phyloP scores from a whole-genome alignment of 1,140 invertebrate genomes.

The Papilio polyxenes region DNA sequence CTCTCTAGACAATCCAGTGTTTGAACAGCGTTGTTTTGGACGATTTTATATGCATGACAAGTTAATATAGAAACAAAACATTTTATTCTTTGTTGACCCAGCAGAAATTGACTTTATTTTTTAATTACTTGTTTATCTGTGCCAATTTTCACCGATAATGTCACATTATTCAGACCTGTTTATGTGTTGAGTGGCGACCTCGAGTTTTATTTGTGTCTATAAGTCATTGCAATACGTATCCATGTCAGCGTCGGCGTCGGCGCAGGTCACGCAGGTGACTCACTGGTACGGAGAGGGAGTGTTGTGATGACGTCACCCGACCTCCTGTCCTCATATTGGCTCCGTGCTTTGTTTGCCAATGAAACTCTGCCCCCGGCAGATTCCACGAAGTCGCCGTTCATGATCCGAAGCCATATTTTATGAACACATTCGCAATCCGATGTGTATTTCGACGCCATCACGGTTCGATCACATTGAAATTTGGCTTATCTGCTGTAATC shows the following conservation, averaged over 20 bases:
- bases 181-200: neutral
- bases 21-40: too few relatives aligned
- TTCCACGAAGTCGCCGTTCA: conserved; percentile 61
- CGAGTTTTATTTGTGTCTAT: conserved; percentile 16
- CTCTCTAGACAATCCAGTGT: too few relatives aligned
- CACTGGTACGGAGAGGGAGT: conserved; percentile 41
- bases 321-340: conserved; percentile 46
- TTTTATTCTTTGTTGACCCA: neutral
- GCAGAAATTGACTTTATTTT: neutral
- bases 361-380: conserved; percentile 44
- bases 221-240: conserved; percentile 41
- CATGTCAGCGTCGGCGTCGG: conserved; percentile 39
- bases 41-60: too few relatives aligned
- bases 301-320: conserved; percentile 58
- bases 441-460: neutral
- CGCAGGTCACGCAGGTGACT: conserved; percentile 47
- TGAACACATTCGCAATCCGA: conserved; percentile 11
- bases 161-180: neutral
- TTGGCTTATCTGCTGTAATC: neutral
- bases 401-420: conserved; percentile 36
- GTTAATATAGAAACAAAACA: too few relatives aligned
- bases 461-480: conserved; percentile 1
- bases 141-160: neutral
- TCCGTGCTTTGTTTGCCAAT: conserved; percentile 48
- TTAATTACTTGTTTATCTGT: neutral